phyloP scores from a whole-genome alignment of 2,888 invertebrate species.

The Sarcophaga subvicina region DNA sequence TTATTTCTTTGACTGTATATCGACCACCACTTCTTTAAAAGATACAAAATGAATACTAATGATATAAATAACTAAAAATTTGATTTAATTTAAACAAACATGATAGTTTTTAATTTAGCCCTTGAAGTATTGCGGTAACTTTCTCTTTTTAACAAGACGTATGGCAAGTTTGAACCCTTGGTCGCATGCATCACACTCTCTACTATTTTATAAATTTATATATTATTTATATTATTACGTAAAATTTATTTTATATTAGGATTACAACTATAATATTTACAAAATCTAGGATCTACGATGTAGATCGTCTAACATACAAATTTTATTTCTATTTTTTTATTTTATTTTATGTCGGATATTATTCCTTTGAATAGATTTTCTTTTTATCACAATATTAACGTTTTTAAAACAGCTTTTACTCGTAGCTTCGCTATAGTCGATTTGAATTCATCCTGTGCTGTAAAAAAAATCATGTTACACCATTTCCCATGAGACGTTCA shows the following conservation, averaged over 20 bases:
- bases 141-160: too few relatives aligned
- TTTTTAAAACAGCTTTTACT: slow-evolving; percentile 52
- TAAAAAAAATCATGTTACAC: slow-evolving; percentile 18
- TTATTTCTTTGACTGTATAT: too few relatives aligned
- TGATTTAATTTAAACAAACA: too few relatives aligned
- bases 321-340: neutral
- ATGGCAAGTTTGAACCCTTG: too few relatives aligned
- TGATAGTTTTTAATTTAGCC: too few relatives aligned
- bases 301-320: neutral
- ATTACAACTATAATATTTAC: slow-evolving; percentile 7
- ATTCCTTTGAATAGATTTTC: slow-evolving; percentile 45
- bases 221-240: too few relatives aligned
- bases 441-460: slow-evolving; percentile 15
- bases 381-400: slow-evolving; percentile 56
- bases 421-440: slow-evolving; percentile 57
- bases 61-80: too few relatives aligned
- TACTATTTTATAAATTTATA: neutral
- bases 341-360: slow-evolving; percentile 33
- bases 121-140: too few relatives aligned
- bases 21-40: too few relatives aligned
- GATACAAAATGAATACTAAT: too few relatives aligned
- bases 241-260: neutral
- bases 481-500: slow-evolving; percentile 24
- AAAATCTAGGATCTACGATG: neutral
- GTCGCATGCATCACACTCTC: neutral